Evolutionary conservation across 2,113 vertebrate species (phyloP).

Genomic region (Heptranchias perlo): DNA sequence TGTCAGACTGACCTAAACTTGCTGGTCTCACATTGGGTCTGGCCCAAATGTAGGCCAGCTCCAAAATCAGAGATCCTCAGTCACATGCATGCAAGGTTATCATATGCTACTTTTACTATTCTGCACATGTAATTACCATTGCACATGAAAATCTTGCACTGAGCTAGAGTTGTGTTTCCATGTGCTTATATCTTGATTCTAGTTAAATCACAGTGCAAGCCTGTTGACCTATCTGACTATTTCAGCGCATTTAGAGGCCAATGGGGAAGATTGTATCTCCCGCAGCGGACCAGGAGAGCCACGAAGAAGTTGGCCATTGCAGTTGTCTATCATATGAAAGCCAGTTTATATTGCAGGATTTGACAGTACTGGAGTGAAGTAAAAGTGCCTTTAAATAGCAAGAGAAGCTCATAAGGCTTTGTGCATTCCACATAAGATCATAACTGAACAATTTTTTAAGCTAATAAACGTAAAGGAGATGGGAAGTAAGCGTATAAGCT

Average conservation of each 20-base stretch:
- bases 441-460: neutral
- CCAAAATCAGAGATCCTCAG: neutral
- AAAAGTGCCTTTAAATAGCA: neutral
- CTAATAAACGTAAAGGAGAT: neutral
- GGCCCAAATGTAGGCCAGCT: neutral
- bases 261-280: neutral
- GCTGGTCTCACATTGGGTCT: neutral
- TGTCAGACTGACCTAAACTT: neutral
- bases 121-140: neutral
- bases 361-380: neutral
- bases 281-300: neutral
- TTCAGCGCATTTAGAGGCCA: neutral
- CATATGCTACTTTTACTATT: neutral
- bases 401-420: neutral
- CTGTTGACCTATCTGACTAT: neutral
- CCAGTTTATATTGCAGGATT: neutral
- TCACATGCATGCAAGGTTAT: neutral
- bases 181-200: neutral
- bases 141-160: neutral
- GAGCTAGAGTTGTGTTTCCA: neutral
- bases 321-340: neutral
- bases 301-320: neutral
- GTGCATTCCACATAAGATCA: neutral
- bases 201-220: neutral
- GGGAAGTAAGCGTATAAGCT: neutral